These are phyloP conservation scores for Lophura nycthemera DNA, from an alignment of 2,113 vertebrate genomes.

Conservation along the genomic window DNA sequence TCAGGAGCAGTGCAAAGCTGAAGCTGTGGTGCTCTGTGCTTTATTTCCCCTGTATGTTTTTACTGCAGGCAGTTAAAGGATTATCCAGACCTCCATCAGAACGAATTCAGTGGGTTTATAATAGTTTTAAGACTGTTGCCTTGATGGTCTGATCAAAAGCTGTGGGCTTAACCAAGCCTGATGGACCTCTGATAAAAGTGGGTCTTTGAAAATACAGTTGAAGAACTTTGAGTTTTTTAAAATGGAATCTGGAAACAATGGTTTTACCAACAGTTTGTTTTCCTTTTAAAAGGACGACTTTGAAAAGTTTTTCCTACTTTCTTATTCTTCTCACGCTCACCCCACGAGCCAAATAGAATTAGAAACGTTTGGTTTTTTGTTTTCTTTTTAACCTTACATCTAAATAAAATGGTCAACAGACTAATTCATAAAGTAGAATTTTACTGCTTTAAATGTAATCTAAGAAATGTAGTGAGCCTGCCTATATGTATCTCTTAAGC, in stretches of 20 bases:
- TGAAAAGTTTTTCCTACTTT: not conserved
- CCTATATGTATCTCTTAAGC: not conserved
- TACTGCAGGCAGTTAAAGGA: not conserved
- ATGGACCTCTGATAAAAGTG: not conserved
- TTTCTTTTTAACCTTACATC: not conserved
- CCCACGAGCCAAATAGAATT: not conserved
- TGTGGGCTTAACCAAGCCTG: not conserved
- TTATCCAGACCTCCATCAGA: not conserved
- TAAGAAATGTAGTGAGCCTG: not conserved
- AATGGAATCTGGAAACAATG: not conserved
- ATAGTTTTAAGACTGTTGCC: not conserved
- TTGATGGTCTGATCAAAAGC: not conserved
- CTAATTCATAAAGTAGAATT: not conserved
- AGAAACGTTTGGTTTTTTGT: not conserved
- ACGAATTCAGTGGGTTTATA: not conserved
- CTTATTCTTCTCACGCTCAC: not conserved
- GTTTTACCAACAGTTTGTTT: not conserved
- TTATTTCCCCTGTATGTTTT: not conserved
- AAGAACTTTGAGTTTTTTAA: not conserved
- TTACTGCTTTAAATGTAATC: not conserved
- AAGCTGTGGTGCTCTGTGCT: not conserved
- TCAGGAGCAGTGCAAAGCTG: not conserved
- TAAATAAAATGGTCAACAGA: conserved; percentile 38
- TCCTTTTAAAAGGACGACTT: not conserved
- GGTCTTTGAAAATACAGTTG: not conserved